A percentile compares a stretch with the other conserved stretches of the same genome.
These are phyloP conservation scores for Stomatorhinus ivindoensis DNA, from an alignment of 2,113 vertebrate species.

Conservation along the genomic window DNA sequence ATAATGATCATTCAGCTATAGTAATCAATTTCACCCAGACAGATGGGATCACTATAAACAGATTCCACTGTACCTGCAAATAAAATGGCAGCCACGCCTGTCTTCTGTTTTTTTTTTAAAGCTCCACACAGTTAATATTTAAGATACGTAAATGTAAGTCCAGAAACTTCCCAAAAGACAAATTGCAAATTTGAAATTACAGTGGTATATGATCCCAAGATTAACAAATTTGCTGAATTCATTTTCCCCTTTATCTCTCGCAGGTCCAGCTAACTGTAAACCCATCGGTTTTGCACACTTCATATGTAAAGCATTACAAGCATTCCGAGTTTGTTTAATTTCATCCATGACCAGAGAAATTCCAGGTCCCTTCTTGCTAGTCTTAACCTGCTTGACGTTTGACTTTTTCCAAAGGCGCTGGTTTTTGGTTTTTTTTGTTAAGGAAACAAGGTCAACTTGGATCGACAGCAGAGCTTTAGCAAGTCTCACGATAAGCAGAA, in stretches of 20 bases:
- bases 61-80: not conserved
- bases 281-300: not conserved
- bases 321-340: not conserved
- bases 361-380: not conserved
- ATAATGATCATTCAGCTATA: no score
- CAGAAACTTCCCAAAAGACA: not conserved
- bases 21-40: no score
- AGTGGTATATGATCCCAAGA: not conserved
- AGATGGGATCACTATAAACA: no score
- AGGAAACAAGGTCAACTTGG: not conserved
- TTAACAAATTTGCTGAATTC: not conserved
- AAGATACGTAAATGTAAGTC: no score
- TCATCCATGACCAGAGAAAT: not conserved
- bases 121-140: not conserved
- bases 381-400: not conserved
- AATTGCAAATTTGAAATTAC: not conserved
- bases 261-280: not conserved
- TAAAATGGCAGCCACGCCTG: not conserved
- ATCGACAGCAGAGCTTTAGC: not conserved
- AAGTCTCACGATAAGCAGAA: not conserved
- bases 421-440: not conserved
- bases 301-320: not conserved
- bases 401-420: not conserved
- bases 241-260: not conserved
- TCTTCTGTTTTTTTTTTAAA: not conserved